These are phyloP conservation scores for Petrocephalus microphthalmus DNA, from an alignment of 2,113 vertebrate species.

Conservation along the genomic window DNA sequence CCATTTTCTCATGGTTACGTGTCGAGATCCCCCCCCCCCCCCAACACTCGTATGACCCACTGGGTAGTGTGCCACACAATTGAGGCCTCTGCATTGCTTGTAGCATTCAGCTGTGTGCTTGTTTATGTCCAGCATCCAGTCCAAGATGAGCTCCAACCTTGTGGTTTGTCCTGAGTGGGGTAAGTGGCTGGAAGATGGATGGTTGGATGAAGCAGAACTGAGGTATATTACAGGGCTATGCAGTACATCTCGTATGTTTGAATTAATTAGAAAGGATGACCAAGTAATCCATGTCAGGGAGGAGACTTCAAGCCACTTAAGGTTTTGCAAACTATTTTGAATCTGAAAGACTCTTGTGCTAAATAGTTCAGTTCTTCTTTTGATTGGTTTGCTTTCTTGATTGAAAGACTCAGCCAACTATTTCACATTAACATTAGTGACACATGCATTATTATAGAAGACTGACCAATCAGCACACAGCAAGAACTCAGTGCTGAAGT, in stretches of 20 bases:
- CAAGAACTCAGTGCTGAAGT: too few relatives aligned
- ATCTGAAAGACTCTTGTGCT: background rate
- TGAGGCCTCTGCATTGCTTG: background rate
- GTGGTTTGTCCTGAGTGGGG: background rate
- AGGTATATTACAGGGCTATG: background rate
- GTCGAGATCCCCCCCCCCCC: too few relatives aligned
- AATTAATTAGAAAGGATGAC: background rate
- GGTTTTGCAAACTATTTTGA: background rate
- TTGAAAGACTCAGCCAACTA: too few relatives aligned
- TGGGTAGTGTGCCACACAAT: background rate
- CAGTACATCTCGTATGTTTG: background rate
- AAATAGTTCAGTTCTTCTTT: background rate
- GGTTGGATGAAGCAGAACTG: background rate
- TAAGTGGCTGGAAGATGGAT: background rate
- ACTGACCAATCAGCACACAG: too few relatives aligned
- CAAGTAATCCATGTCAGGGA: background rate
- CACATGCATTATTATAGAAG: too few relatives aligned
- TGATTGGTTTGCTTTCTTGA: background rate
- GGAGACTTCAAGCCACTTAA: background rate
- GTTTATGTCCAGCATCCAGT: background rate
- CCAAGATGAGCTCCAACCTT: background rate
- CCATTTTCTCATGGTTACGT: too few relatives aligned
- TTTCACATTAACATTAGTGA: too few relatives aligned
- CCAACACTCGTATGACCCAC: too few relatives aligned
- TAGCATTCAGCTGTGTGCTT: background rate